phyloP scores from a whole-genome alignment of 1,140 invertebrate genomes.

The Cydia splendana region DNA sequence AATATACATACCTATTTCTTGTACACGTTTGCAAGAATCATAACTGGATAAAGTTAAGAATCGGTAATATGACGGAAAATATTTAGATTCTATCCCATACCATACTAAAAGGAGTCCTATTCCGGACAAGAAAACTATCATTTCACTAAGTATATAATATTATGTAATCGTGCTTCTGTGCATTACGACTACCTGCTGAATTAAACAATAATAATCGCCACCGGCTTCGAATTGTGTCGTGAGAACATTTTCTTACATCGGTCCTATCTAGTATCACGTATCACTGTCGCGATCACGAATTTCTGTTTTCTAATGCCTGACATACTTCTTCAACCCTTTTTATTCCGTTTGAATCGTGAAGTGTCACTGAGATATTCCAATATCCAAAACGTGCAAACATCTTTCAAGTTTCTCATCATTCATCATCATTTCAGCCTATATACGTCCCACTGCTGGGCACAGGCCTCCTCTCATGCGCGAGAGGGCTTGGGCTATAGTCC shows the following conservation, averaged over 20 bases:
- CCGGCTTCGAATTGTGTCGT: background rate
- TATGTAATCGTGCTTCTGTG: background rate
- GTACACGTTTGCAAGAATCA: too few relatives aligned
- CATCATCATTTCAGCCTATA: too few relatives aligned
- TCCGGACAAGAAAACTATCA: background rate
- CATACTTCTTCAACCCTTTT: background rate
- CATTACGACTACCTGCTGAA: background rate
- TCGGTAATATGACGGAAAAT: too few relatives aligned
- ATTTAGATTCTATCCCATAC: too few relatives aligned
- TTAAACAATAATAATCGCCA: background rate
- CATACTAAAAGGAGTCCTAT: background rate
- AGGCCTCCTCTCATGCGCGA: too few relatives aligned
- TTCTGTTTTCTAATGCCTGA: background rate
- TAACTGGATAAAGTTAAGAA: too few relatives aligned
- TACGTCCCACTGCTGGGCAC: too few relatives aligned
- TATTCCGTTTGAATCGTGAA: too few relatives aligned
- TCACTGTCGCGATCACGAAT: background rate
- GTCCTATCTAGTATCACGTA: background rate
- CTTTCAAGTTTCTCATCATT: background rate
- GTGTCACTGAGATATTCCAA: too few relatives aligned
- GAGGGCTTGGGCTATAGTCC: too few relatives aligned
- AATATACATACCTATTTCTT: too few relatives aligned
- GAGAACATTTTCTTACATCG: background rate
- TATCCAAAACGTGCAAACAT: background rate
- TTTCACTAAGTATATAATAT: background rate